Evolutionary conservation across 2,888 invertebrate species (phyloP), one percentile per base, ranked within the genome.

Genomic region (Scaptomyza cyrtandrae): DNA sequence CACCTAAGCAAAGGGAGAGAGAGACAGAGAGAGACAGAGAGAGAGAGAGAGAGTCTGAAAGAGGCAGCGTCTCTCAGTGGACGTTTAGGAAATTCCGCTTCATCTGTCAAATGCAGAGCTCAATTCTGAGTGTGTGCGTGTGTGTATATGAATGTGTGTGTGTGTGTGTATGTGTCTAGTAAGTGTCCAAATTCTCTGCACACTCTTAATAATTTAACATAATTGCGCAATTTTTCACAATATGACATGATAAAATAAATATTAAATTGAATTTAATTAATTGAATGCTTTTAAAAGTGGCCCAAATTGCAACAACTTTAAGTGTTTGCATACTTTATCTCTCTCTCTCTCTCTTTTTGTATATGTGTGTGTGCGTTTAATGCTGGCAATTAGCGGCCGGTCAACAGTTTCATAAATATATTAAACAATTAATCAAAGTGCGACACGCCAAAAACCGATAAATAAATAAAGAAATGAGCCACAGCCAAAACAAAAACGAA

Each of bases 181-280:
- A 27, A 11, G n/a, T 62, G 61, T 24, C 31, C 35, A 16, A 57
- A 24, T 41, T 50, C 33, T n/a, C 62, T 24, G 24, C 6, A 13
- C 29, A 35, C 39, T 45, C 46, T 43, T 60, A 52, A 61, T 72
- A 83, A 78, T 86, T 80, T 75, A 72, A 75, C 70, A 80, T 75
- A 71, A 86, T 74, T 88, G 69, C 62, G 48, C 55, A 60, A 64
- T 86, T 86, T 83, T 78, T 70, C 75, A 73, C 57, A 60, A 64
- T 72, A 65, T 78, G 84, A 84, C 78, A 73, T 71, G 68, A 78
- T 75, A 62, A 19, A 19, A 85, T 88, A 76, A 85, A 85, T 88
- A 80, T 76, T 76, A 55, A 69, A 88, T 83, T 19, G 19, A 24
- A 4, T 78, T 88, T 76, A 80, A 85, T 85, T 85, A 85, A 85